Evolutionary conservation across 1,140 invertebrate species (phyloP).

Genomic region (Scaptomyza graminum): DNA sequence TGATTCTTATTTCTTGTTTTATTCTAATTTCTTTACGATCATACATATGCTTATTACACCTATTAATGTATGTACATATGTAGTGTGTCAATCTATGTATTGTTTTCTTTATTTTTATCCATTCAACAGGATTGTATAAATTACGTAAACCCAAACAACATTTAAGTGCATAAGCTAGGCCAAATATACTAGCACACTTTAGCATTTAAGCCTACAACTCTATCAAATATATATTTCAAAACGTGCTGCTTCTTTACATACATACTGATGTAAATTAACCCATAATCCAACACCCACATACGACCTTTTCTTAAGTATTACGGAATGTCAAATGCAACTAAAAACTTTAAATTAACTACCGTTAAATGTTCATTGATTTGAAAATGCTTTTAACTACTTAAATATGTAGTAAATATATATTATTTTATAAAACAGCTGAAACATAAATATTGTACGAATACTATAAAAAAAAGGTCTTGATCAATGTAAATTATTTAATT

Average conservation of each 20-base stretch:
- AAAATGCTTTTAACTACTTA: constrained; percentile 72
- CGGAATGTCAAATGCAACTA: constrained; percentile 54
- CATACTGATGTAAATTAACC: constrained; percentile 13
- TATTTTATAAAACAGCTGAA: constrained; percentile 43
- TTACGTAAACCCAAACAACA: constrained; percentile 46
- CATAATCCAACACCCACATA: constrained; percentile 26
- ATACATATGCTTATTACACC: constrained; percentile 7
- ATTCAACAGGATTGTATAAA: constrained; percentile 67
- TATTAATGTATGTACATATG: constrained; percentile 11
- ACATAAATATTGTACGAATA: constrained; percentile 33
- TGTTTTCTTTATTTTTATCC: constrained; percentile 32
- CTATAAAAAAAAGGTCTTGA: constrained; percentile 54
- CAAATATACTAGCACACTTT: constrained; percentile 64
- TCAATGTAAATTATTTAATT: constrained; percentile 78
- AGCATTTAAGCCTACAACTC: constrained; percentile 50
- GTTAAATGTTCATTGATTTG: constrained; percentile 39
- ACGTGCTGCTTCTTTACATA: constrained; percentile 61
- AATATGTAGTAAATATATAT: constrained; percentile 1
- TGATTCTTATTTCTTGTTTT: constrained; percentile 48
- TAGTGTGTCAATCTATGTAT: constrained; percentile 27
- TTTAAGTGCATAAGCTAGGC: constrained; percentile 63
- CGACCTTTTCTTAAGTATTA: constrained; percentile 69
- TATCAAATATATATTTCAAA: constrained; percentile 58
- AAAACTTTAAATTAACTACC: constrained; percentile 37
- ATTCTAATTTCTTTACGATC: constrained; percentile 32